phyloP scores from a whole-genome alignment of 30 jellyfish, hydroid and myxozoan genomes.

The Aurelia sp. region DNA sequence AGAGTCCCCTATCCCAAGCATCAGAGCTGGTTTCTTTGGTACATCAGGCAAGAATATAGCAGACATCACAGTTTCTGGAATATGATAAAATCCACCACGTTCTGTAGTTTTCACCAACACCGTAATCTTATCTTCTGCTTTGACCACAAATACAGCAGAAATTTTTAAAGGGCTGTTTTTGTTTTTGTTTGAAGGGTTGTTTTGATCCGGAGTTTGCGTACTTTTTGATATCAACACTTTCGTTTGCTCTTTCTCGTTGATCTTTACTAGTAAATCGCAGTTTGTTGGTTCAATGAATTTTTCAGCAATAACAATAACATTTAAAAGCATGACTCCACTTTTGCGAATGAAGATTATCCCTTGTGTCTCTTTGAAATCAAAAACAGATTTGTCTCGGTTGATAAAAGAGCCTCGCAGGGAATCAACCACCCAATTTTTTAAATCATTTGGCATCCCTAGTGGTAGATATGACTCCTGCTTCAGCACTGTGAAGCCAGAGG shows the following conservation, averaged over 20 bases:
- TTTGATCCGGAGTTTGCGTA: background rate
- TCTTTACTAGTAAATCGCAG: background rate
- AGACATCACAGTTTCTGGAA: constrained; percentile 42
- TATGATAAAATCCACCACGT: background rate
- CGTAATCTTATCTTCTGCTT: constrained; percentile 27
- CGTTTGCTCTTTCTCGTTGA: constrained; percentile 13
- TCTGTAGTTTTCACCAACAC: constrained; percentile 13
- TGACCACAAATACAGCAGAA: constrained; percentile 35
- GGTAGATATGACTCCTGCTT: background rate
- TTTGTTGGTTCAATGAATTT: background rate
- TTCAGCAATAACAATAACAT: constrained; percentile 11
- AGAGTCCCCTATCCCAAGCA: constrained; percentile 32
- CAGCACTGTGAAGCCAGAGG: constrained; percentile 25
- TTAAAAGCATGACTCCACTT: constrained; percentile 16
- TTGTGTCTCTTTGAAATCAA: constrained; percentile 35
- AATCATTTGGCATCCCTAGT: background rate
- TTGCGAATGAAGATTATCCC: constrained; percentile 42
- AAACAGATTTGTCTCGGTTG: background rate
- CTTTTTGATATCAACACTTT: constrained; percentile 11
- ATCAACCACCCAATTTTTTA: constrained; percentile 34
- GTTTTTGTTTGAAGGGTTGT: background rate
- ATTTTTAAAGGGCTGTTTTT: constrained; percentile 5
- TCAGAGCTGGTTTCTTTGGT: constrained; percentile 57
- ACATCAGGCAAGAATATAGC: constrained; percentile 43
- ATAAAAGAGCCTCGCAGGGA: constrained; percentile 31